Evolutionary conservation across 2,888 invertebrate genomes (phyloP).

Genomic region (Smittia aterrima): DNA sequence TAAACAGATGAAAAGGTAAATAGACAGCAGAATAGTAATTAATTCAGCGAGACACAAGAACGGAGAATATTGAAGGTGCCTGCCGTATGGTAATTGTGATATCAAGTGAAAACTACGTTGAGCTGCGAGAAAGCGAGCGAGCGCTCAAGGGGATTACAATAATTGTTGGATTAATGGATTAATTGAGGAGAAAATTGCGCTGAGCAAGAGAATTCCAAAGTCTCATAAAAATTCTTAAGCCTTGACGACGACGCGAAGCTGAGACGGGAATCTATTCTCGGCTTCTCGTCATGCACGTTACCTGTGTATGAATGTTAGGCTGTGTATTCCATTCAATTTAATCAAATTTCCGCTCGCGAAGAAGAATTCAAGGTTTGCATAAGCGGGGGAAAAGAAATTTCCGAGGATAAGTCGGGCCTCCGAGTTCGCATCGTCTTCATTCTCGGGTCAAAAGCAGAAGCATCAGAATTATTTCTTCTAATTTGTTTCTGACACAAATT

Average conservation of each 20-base stretch:
- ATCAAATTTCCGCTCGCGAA: neutral
- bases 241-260: neutral
- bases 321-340: slow-evolving; percentile 19
- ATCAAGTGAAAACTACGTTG: slow-evolving; percentile 21
- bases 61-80: neutral
- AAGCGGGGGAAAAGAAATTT: too few relatives aligned
- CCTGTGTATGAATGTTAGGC: too few relatives aligned
- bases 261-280: neutral
- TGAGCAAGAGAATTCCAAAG: neutral
- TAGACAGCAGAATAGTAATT: neutral
- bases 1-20: slow-evolving; percentile 23
- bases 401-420: neutral
- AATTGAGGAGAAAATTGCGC: slow-evolving; percentile 25
- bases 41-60: neutral
- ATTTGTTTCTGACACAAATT: slow-evolving; percentile 23
- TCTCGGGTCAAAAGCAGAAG: neutral
- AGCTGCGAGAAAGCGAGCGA: neutral
- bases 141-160: neutral
- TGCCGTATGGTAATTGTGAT: slow-evolving; percentile 21
- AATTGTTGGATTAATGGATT: slow-evolving; percentile 30
- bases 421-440: too few relatives aligned
- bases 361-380: too few relatives aligned
- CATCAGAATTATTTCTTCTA: slow-evolving; percentile 19
- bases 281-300: too few relatives aligned
- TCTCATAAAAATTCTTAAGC: neutral